Evolutionary conservation across 1,140 invertebrate genomes (phyloP), one percentile per base, ranked within the genome.

Genomic region (Brachionus manjavacas): DNA sequence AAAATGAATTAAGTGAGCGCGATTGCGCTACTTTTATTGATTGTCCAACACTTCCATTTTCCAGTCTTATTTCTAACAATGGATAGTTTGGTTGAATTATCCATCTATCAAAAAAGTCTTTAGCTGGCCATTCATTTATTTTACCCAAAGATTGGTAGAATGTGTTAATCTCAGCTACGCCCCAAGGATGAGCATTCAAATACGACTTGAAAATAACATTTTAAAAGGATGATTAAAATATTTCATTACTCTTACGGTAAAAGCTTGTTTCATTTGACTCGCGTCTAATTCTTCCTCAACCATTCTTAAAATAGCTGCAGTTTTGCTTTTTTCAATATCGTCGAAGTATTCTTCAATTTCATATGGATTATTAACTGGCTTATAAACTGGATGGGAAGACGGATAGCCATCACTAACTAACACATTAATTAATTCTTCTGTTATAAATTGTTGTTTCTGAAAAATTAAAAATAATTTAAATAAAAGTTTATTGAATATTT

Each of bases 271-370:
- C 14, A 81, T 68, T 41, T 12, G 8, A 16, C 23, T 25, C 3
- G 3, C 14, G 9, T 12, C 64, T 12, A 60, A 64, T 28, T 64
- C 79, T 4, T 60, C 79, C 43, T 83, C 81, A 39, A 68, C 41
- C 81, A 83, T 83, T 83, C 81, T 46, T 49, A 83, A 83, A 55
- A 83, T 70, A 16, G 81, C 81, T 20, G 81, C 60, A 31, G 49
- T 66, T 55, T 83, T 83, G 3, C 39, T 70, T 4, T 28, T 70
- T 72, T 83, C 81, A 35, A 83, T 39, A 16, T 68, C 60, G 39
- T 83, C 81, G 70, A 83, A 83, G 28, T 68, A 83, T 52, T 83
- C 81, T 68, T 83, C 81, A 8, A 83, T 83, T 55, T 83, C 60
- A 52, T 46, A 68, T 2, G 81, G 60, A 55, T 28, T 70, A 23